Conservation (phyloP, 53 echinoderm and acorn worm genomes). For the Stichopus horrens region DNA sequence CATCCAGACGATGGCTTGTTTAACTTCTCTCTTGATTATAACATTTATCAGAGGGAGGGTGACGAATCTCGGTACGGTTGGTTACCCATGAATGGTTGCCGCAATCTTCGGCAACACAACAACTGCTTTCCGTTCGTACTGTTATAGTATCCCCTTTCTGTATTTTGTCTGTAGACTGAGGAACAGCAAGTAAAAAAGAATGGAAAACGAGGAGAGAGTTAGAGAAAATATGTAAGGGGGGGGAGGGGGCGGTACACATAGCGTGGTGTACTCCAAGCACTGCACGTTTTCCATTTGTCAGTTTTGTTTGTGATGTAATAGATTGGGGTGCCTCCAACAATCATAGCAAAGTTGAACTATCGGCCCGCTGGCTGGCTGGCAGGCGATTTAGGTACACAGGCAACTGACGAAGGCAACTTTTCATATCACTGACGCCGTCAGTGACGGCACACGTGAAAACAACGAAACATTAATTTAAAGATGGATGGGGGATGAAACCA, state of each 20-base stretch:
- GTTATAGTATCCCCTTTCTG: background rate
- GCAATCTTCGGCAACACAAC: too few relatives aligned
- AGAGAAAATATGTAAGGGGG: background rate
- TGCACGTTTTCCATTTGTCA: constrained; percentile 31
- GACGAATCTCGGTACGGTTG: constrained; percentile 13
- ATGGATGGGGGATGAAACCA: constrained; percentile 5
- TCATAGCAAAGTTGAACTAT: constrained; percentile 24
- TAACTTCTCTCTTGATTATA: constrained; percentile 17
- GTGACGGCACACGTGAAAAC: background rate
- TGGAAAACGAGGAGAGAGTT: background rate
- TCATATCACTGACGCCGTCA: constrained; percentile 11
- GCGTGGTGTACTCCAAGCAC: background rate
- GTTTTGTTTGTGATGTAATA: constrained; percentile 27
- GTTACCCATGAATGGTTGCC: constrained; percentile 26
- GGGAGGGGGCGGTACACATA: background rate
- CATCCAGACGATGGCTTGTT: constrained; percentile 28
- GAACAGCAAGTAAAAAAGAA: background rate
- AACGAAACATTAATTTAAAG: constrained; percentile 16
- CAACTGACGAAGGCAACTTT: background rate
- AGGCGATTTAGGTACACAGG: background rate
- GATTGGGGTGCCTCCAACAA: constrained; percentile 11
- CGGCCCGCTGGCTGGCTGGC: background rate
- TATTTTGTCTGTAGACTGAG: background rate
- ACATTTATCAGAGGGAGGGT: constrained; percentile 26
- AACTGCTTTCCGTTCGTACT: background rate